Conservation (phyloP, 1,140 invertebrate species). For the Manduca sexta region DNA sequence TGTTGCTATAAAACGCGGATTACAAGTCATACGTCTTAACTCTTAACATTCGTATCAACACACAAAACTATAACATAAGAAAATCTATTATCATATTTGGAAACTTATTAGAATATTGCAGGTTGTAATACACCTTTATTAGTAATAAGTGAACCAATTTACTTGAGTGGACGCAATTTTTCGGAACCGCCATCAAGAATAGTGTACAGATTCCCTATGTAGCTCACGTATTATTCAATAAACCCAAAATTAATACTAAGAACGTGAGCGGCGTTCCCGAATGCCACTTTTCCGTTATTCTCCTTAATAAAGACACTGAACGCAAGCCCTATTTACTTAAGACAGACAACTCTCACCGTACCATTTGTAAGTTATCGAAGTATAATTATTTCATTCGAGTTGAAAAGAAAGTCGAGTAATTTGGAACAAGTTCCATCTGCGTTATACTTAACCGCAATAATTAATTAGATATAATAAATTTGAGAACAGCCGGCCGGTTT, state of each 20-base stretch:
- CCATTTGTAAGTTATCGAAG: conserved; percentile 10
- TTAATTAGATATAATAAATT: conserved; percentile 43
- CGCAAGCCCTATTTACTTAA: conserved; percentile 21
- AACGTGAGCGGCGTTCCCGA: conserved; percentile 39
- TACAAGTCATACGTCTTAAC: no score
- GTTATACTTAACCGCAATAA: conserved; percentile 29
- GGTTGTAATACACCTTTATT: conserved; percentile 23
- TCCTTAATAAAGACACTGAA: conserved; percentile 38
- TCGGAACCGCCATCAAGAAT: conserved; percentile 25
- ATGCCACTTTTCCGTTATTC: conserved; percentile 37
- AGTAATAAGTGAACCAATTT: conserved; percentile 30
- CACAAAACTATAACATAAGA: no score
- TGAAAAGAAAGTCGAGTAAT: conserved; percentile 4
- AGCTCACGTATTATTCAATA: conserved; percentile 63
- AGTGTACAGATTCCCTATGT: conserved; percentile 37
- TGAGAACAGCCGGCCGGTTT: conserved; percentile 24
- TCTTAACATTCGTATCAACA: no score
- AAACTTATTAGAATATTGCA: no score
- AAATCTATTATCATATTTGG: no score
- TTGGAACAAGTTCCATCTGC: no score
- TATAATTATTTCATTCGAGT: conserved; percentile 22
- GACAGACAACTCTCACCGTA: not conserved
- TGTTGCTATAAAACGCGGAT: no score
- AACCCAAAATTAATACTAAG: conserved; percentile 60
- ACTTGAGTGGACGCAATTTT: conserved; percentile 35